Percentiles rank a stretch among this genome's conserved stretches.
Conservation (phyloP, 37 sponge, comb jelly and placozoan species). For the Hormiphora californensis region DNA sequence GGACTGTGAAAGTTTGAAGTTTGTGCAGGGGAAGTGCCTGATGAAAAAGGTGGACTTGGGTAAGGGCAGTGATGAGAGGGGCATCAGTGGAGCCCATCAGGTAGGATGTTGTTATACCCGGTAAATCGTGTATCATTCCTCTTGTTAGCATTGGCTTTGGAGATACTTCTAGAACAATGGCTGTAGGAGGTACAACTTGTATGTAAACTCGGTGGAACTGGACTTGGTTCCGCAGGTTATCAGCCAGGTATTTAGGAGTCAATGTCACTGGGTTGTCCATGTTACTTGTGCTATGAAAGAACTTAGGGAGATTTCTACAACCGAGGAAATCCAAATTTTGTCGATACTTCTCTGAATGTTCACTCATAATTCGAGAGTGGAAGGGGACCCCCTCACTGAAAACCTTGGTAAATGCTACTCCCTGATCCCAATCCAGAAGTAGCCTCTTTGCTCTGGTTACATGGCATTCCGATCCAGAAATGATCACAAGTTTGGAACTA, state of each 20-base stretch:
- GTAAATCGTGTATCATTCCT: not conserved
- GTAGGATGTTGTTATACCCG: not conserved
- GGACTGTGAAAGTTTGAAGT: not conserved
- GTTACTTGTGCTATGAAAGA: not conserved
- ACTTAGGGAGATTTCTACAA: not conserved
- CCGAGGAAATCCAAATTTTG: not conserved
- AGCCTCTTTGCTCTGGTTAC: not conserved
- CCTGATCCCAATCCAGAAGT: not conserved
- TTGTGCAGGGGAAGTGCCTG: not conserved
- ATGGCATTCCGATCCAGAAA: not conserved
- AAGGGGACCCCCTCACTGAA: constrained; percentile 1
- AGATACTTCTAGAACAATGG: constrained; percentile 29
- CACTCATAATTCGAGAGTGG: not conserved
- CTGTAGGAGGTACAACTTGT: not conserved
- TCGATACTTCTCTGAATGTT: not conserved
- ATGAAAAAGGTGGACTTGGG: not conserved
- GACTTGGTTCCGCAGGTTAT: constrained; percentile 12
- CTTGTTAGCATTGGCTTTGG: constrained; percentile 18
- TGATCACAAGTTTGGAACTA: not conserved
- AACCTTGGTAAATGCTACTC: not conserved
- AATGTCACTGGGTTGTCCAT: not conserved
- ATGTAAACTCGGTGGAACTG: constrained; percentile 11
- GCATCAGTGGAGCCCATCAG: not conserved
- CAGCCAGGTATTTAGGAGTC: not conserved
- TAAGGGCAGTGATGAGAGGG: too few species aligned